phyloP scores from a whole-genome alignment of 1,140 invertebrate species.

The Hydropsyche tenuis region DNA sequence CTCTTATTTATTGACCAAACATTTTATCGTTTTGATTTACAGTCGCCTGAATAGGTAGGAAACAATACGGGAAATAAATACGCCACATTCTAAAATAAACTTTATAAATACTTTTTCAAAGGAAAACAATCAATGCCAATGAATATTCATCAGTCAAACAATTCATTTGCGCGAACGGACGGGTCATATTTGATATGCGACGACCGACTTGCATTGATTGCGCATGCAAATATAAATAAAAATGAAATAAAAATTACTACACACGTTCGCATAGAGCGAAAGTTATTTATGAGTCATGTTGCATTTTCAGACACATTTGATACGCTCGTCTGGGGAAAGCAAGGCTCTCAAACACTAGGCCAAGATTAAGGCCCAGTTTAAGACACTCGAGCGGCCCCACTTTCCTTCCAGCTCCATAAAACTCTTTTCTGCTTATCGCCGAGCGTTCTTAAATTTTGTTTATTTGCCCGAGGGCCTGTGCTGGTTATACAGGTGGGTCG shows the following conservation, averaged over 20 bases:
- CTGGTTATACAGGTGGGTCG: background rate
- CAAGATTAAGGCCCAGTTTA: slow-evolving; percentile 34
- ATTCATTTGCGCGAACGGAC: too few species aligned
- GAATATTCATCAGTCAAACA: too few species aligned
- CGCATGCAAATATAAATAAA: too few species aligned
- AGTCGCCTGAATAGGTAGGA: background rate
- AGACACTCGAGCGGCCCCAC: slow-evolving; percentile 20
- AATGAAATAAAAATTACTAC: too few species aligned
- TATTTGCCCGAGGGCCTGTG: slow-evolving; percentile 40
- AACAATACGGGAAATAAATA: too few species aligned
- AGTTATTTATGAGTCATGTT: slow-evolving; percentile 34
- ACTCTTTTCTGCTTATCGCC: slow-evolving; percentile 42
- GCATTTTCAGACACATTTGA: slow-evolving; percentile 18
- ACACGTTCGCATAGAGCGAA: background rate
- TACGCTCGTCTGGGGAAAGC: slow-evolving; percentile 11
- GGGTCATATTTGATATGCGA: too few species aligned
- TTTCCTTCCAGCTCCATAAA: slow-evolving; percentile 8
- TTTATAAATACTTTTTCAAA: too few species aligned
- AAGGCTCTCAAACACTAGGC: slow-evolving; percentile 8
- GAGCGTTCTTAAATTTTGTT: slow-evolving; percentile 49
- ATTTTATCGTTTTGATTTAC: background rate
- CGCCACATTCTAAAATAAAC: too few species aligned
- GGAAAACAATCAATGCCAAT: too few species aligned
- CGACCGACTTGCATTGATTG: too few species aligned
- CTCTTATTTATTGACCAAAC: slow-evolving; percentile 5